Percentiles rank a stretch among this genome's conserved stretches.
Conservation (phyloP, 1,140 invertebrate genomes). For the Aphelenchoides besseyi region DNA sequence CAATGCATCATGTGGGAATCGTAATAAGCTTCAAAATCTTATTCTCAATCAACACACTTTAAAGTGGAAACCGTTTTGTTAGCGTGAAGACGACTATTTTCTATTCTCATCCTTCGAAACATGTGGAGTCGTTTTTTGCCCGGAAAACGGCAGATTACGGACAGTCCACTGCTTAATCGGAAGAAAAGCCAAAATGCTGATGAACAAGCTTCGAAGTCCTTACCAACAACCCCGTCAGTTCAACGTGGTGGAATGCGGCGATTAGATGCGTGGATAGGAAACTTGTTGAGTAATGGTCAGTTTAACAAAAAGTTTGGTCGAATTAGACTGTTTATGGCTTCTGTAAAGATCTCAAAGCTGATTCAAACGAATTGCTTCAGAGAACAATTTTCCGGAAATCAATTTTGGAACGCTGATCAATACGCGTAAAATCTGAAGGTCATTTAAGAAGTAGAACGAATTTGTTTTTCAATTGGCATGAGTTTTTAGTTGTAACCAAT, state of each 20-base stretch:
- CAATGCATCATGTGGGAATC: no score
- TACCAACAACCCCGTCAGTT: conserved; percentile 15
- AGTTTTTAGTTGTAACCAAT: no score
- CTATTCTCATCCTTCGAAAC: not conserved
- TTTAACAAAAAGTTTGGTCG: no score
- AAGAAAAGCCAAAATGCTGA: conserved; percentile 4
- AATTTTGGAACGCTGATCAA: not conserved
- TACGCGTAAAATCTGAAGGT: not conserved
- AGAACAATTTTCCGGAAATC: not conserved
- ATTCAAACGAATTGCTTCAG: not conserved
- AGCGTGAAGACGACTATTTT: no score
- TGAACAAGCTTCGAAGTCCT: not conserved
- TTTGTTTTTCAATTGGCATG: not conserved
- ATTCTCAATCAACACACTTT: no score
- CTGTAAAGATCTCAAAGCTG: not conserved
- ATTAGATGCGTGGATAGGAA: conserved; percentile 21
- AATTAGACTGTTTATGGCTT: not conserved
- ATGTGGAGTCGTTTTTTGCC: conserved; percentile 23
- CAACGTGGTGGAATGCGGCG: conserved; percentile 12
- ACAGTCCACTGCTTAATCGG: not conserved
- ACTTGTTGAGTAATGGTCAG: conserved; percentile 22
- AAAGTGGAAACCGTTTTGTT: no score
- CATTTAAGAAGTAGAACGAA: not conserved
- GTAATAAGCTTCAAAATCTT: no score
- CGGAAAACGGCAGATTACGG: not conserved